A percentile compares a stretch with the other conserved stretches of the same genome.
Conservation (phyloP, 2,888 invertebrate genomes). For the Rhamnusium bicolor region DNA sequence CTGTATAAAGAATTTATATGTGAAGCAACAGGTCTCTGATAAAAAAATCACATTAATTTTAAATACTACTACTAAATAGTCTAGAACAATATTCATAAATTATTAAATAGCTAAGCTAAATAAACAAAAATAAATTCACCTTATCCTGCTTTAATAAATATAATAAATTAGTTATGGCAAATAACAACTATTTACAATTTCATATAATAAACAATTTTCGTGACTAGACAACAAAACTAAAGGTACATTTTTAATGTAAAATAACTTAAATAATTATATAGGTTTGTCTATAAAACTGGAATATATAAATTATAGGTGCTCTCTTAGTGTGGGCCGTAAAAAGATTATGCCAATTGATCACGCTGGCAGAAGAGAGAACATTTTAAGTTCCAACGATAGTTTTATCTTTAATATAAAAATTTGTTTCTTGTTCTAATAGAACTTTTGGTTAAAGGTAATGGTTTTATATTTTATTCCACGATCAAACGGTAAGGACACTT, state of each 20-base stretch:
- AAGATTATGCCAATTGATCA: too few relatives aligned
- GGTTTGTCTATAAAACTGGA: constrained; percentile 13
- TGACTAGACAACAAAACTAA: constrained; percentile 54
- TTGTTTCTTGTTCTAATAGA: too few relatives aligned
- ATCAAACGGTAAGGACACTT: too few relatives aligned
- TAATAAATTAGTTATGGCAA: constrained; percentile 49
- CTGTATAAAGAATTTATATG: constrained; percentile 54
- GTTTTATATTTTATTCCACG: too few relatives aligned
- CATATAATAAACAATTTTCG: constrained; percentile 35
- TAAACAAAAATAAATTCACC: constrained; percentile 34
- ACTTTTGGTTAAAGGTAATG: too few relatives aligned
- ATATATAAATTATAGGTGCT: neutral
- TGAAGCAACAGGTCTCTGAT: constrained; percentile 59
- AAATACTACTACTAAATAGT: constrained; percentile 22
- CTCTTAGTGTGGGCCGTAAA: neutral
- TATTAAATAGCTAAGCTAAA: constrained; percentile 45
- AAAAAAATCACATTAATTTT: constrained; percentile 50
- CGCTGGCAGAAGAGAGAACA: too few relatives aligned
- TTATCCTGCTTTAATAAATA: constrained; percentile 49
- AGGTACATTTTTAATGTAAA: constrained; percentile 44
- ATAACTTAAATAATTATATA: constrained; percentile 10
- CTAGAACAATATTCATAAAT: constrained; percentile 41
- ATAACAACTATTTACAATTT: constrained; percentile 54
- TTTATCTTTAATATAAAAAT: too few relatives aligned
- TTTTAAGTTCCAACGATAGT: neutral